A percentile compares a stretch with the other conserved stretches of the same genome.
Conservation (phyloP, 2,113 vertebrate genomes). For the Indicator indicator region DNA sequence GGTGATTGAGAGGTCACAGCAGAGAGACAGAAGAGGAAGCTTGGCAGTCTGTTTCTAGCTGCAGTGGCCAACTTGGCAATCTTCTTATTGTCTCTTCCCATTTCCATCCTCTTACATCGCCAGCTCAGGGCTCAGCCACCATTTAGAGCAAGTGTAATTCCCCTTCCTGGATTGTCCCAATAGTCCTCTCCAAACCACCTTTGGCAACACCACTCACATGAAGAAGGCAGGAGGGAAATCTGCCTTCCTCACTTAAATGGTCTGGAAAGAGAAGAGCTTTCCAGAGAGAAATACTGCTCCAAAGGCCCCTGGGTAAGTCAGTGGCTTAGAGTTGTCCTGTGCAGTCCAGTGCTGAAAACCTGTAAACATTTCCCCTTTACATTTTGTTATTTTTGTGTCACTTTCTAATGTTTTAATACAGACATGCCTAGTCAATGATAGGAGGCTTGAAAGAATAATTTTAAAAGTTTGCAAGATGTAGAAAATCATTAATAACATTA, state of each 20-base stretch:
- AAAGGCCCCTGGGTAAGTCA: neutral
- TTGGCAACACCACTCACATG: neutral
- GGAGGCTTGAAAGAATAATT: neutral
- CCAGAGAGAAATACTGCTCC: neutral
- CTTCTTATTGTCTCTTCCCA: neutral
- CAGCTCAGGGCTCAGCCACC: neutral
- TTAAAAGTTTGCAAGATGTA: neutral
- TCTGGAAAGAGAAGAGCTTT: neutral
- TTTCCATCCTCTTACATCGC: neutral
- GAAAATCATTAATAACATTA: neutral
- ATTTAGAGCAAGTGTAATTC: neutral
- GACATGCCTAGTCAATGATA: neutral
- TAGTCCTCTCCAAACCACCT: neutral
- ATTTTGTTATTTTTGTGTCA: neutral
- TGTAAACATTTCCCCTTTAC: neutral
- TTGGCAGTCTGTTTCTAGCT: neutral
- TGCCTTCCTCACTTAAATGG: neutral
- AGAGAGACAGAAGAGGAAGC: neutral
- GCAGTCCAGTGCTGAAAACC: neutral
- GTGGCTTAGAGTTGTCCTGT: neutral
- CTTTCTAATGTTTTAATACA: neutral
- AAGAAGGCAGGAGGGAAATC: neutral
- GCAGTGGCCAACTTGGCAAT: constrained; percentile 1
- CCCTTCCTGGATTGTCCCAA: neutral
- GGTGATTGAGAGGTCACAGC: neutral